Conservation (phyloP, 2,113 vertebrate species). For the Phalacrocorax carbo region DNA sequence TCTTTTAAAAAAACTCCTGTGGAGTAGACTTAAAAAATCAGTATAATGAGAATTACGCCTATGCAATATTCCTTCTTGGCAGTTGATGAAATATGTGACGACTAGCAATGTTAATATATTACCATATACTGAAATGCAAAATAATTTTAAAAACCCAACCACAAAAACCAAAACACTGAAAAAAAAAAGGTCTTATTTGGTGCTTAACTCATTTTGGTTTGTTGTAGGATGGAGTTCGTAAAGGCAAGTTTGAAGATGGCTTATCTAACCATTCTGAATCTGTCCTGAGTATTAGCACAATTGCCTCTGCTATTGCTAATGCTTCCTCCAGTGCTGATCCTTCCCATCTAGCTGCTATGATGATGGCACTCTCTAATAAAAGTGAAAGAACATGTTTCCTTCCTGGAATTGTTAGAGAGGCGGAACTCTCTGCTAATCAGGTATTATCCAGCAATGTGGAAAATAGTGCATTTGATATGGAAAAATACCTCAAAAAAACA, state of each 20-base stretch:
- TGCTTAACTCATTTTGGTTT: neutral
- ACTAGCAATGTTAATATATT: neutral
- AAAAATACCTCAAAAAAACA: slow-evolving; percentile 86
- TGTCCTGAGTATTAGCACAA: slow-evolving; percentile 90
- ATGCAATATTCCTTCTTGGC: neutral
- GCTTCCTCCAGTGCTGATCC: slow-evolving; percentile 88
- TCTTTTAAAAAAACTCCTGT: neutral
- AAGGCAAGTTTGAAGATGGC: neutral
- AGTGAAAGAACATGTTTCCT: slow-evolving; percentile 34
- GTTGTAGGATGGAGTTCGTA: slow-evolving; percentile 53
- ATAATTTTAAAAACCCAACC: neutral
- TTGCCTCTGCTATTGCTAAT: slow-evolving; percentile 90
- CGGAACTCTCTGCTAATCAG: slow-evolving; percentile 1
- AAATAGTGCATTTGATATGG: slow-evolving; percentile 80
- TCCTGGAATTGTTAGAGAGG: neutral
- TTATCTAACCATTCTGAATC: slow-evolving; percentile 46
- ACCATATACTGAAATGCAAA: neutral
- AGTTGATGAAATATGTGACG: neutral
- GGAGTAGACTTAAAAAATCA: neutral
- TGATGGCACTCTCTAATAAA: slow-evolving; percentile 86
- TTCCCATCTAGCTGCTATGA: slow-evolving; percentile 90
- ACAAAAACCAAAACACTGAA: neutral
- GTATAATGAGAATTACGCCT: neutral
- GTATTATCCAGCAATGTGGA: slow-evolving; percentile 56
- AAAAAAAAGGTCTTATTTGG: neutral